Percentiles rank a stretch among this genome's conserved stretches.
Conservation (phyloP, 1,140 invertebrate genomes). For the Drosophila sucinea region DNA sequence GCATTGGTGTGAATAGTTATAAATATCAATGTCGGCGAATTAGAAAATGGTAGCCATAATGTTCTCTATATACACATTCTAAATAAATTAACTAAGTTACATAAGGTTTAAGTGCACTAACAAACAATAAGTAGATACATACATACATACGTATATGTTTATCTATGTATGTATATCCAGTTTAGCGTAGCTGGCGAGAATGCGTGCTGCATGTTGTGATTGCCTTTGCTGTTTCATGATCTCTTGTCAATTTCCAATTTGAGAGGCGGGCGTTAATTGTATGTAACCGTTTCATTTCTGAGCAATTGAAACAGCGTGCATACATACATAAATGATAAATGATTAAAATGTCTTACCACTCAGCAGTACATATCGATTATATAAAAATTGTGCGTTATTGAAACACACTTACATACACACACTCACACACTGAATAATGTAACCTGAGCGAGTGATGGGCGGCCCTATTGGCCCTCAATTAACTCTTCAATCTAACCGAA, state of each 20-base stretch:
- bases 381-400: slow-evolving; percentile 44
- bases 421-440: slow-evolving; percentile 6
- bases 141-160: slow-evolving; percentile 8
- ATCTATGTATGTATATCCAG: slow-evolving; percentile 18
- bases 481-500: not conserved
- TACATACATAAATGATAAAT: not conserved
- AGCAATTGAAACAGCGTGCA: slow-evolving; percentile 35
- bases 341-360: slow-evolving; percentile 45
- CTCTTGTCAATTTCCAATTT: slow-evolving; percentile 67
- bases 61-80: slow-evolving; percentile 44
- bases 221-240: slow-evolving; percentile 34
- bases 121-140: slow-evolving; percentile 16
- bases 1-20: slow-evolving; percentile 4
- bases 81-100: slow-evolving; percentile 48
- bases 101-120: slow-evolving; percentile 50
- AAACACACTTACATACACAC: not conserved
- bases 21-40: not conserved
- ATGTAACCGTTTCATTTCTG: slow-evolving; percentile 42
- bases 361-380: slow-evolving; percentile 74
- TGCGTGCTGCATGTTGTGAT: slow-evolving; percentile 9
- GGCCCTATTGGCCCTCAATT: slow-evolving; percentile 11
- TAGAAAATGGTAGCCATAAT: slow-evolving; percentile 17
- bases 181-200: slow-evolving; percentile 22
- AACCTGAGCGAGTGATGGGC: not conserved
- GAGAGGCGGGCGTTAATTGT: slow-evolving; percentile 12